Percentiles rank a stretch among this genome's conserved stretches.
Conservation (phyloP, 30 jellyfish, hydroid and myxozoan species). For the Chironex yamaguchii region DNA sequence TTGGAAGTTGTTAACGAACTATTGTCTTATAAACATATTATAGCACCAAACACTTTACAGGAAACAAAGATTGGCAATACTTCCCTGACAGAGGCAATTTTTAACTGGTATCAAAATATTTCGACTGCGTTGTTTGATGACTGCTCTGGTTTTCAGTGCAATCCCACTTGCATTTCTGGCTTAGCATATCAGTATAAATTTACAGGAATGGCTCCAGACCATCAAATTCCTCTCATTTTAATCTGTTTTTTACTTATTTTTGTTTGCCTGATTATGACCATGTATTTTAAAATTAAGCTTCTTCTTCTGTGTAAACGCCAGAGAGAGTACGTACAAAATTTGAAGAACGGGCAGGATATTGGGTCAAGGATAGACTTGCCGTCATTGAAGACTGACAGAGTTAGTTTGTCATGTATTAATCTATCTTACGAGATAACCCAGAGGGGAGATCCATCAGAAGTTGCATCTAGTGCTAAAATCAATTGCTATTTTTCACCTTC, state of each 20-base stretch:
- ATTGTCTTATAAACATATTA: background rate
- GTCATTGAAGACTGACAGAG: background rate
- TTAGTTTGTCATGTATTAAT: background rate
- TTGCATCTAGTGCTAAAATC: too few relatives aligned
- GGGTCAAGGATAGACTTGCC: background rate
- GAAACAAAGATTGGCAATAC: background rate
- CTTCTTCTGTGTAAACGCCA: background rate
- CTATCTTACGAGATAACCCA: background rate
- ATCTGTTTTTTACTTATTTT: too few relatives aligned
- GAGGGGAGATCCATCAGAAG: too few relatives aligned
- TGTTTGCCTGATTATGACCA: background rate
- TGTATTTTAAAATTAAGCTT: too few relatives aligned
- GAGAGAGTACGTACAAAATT: background rate
- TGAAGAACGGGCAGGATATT: background rate
- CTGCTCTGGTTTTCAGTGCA: conserved; percentile 80
- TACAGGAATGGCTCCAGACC: background rate
- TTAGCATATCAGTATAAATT: background rate
- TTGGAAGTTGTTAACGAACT: background rate
- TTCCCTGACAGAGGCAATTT: background rate
- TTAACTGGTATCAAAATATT: background rate
- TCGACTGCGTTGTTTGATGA: conserved; percentile 5
- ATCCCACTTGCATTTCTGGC: conserved; percentile 87
- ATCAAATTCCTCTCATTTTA: background rate
- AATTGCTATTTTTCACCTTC: too few relatives aligned
- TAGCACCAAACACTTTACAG: background rate